phyloP scores from a whole-genome alignment of 2,888 invertebrate species.

The Ornithoptera alexandrae region DNA sequence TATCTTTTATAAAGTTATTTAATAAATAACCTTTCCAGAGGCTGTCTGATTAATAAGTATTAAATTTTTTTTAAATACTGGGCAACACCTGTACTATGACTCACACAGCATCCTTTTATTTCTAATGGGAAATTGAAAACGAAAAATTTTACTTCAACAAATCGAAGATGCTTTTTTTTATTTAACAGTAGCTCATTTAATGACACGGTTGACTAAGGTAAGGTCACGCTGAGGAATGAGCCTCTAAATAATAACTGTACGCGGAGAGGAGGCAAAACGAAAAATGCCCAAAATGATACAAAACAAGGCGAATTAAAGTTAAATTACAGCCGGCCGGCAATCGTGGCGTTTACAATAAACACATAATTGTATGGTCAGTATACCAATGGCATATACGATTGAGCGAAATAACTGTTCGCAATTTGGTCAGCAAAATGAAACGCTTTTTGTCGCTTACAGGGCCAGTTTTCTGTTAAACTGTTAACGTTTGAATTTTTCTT shows the following conservation, averaged over 20 bases:
- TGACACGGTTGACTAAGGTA: slow-evolving; percentile 1
- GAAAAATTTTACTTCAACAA: neutral
- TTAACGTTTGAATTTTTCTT: slow-evolving; percentile 13
- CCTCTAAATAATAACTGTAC: slow-evolving; percentile 53
- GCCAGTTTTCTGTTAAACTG: slow-evolving; percentile 31
- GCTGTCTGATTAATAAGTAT: too few relatives aligned
- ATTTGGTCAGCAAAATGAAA: slow-evolving; percentile 53
- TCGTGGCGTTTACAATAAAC: slow-evolving; percentile 80
- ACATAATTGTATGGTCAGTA: slow-evolving; percentile 78
- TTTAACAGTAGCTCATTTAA: neutral
- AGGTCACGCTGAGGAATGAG: slow-evolving; percentile 26
- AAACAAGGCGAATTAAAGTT: slow-evolving; percentile 78
- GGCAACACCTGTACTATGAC: too few relatives aligned
- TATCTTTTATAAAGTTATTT: too few relatives aligned
- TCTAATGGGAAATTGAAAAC: neutral
- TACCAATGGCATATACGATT: slow-evolving; percentile 74
- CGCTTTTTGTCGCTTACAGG: slow-evolving; percentile 45
- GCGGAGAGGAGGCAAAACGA: slow-evolving; percentile 60
- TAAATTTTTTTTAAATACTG: too few relatives aligned
- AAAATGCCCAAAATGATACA: slow-evolving; percentile 76
- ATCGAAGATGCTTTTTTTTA: neutral
- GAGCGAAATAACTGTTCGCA: slow-evolving; percentile 65
- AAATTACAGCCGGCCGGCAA: slow-evolving; percentile 77
- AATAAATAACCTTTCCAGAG: too few relatives aligned
- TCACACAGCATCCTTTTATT: too few relatives aligned